Percentiles rank a stretch among this genome's conserved stretches.
Conservation (phyloP, 37 sponge, comb jelly and placozoan species). For the Haliclona indistincta region DNA sequence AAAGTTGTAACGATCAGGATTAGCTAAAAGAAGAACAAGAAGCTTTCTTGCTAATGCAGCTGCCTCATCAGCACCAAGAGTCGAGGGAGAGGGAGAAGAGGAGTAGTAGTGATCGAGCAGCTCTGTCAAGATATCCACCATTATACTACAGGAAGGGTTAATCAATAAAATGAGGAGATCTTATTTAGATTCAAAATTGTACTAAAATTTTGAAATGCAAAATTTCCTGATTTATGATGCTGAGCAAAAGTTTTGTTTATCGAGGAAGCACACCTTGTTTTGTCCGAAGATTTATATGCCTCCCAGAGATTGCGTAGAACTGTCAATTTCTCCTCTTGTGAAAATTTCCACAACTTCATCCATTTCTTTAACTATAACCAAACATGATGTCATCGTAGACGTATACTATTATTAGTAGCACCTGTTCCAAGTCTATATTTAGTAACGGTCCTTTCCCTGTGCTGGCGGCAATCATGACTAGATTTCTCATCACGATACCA, state of each 20-base stretch:
- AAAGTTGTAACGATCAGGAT: slow-evolving; percentile 40
- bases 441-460: slow-evolving; percentile 6
- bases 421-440: slow-evolving; percentile 34
- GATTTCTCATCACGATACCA: slow-evolving; percentile 28
- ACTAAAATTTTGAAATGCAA: too few relatives aligned
- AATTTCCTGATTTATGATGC: too few relatives aligned
- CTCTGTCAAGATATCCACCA: neutral
- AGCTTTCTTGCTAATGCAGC: neutral
- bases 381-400: neutral
- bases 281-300: slow-evolving; percentile 15
- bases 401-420: neutral
- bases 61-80: neutral
- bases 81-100: neutral
- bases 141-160: neutral
- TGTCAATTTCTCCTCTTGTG: slow-evolving; percentile 8
- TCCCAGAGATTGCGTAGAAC: slow-evolving; percentile 39
- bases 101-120: neutral
- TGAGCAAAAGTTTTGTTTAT: neutral
- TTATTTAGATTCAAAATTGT: too few relatives aligned
- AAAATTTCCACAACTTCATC: slow-evolving; percentile 37
- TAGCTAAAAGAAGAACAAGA: slow-evolving; percentile 35
- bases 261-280: slow-evolving; percentile 23
- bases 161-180: neutral
- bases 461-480: slow-evolving; percentile 18
- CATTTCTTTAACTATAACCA: slow-evolving; percentile 43